These are phyloP conservation scores for Eleginops maclovinus DNA, from an alignment of 2,113 vertebrate species.

Conservation along the genomic window DNA sequence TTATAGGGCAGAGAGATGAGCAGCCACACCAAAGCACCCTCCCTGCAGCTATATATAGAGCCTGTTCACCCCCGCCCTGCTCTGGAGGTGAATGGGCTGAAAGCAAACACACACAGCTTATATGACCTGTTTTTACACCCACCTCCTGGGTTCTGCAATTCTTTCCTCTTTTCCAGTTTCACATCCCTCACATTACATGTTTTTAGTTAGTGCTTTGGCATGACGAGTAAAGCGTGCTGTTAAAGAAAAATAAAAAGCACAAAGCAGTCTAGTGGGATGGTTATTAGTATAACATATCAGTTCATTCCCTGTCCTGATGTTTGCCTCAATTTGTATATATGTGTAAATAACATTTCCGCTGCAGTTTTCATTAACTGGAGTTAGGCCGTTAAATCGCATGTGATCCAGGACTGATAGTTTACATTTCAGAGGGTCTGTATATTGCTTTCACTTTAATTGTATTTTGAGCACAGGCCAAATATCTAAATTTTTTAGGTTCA, in stretches of 20 bases:
- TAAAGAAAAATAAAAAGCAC: conserved; percentile 20
- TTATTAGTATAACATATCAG: not conserved
- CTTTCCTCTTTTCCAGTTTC: conserved; percentile 27
- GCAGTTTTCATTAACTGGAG: not conserved
- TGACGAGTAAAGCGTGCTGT: not conserved
- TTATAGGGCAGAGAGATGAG: conserved; percentile 70
- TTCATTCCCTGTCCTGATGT: conserved; percentile 11
- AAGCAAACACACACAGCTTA: conserved; percentile 49
- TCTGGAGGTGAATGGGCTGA: conserved; percentile 50
- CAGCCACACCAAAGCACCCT: conserved; percentile 67
- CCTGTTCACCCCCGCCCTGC: conserved; percentile 47
- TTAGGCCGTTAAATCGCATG: not conserved
- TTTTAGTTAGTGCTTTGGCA: conserved; percentile 40
- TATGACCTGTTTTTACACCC: conserved; percentile 65
- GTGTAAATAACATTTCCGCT: not conserved
- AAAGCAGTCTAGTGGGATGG: conserved; percentile 10
- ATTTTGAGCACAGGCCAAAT: not conserved
- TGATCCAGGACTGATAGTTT: not conserved
- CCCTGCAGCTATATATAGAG: conserved; percentile 71
- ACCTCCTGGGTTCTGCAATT: conserved; percentile 5
- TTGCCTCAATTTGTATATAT: not conserved
- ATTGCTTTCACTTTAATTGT: too few relatives aligned
- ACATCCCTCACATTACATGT: conserved; percentile 19
- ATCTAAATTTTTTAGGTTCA: conserved; percentile 1
- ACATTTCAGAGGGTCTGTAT: too few relatives aligned